These are phyloP conservation scores for Smutsia temminckii DNA, from an alignment of 2,797 vertebrate species.

Conservation along the genomic window DNA sequence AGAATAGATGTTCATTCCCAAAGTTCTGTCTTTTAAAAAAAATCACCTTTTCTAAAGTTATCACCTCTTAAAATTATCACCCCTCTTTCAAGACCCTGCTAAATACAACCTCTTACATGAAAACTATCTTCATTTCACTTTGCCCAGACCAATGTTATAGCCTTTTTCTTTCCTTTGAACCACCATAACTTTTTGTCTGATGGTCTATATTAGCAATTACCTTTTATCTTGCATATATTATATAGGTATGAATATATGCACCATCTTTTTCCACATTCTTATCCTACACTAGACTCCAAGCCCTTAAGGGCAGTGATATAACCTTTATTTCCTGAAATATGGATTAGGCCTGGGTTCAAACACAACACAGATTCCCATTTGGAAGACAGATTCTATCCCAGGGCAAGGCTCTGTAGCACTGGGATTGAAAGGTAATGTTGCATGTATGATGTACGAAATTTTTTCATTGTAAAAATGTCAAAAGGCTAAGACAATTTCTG, in stretches of 20 bases:
- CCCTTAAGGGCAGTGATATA: background rate
- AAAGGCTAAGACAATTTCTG: background rate
- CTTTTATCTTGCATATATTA: background rate
- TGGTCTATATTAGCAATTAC: background rate
- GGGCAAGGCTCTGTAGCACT: background rate
- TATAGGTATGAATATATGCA: background rate
- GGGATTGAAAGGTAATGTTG: conserved; percentile 7
- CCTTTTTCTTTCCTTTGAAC: background rate
- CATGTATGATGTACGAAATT: background rate
- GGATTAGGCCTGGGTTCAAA: background rate
- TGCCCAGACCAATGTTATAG: background rate
- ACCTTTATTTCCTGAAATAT: background rate
- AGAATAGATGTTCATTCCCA: background rate
- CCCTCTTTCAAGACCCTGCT: background rate
- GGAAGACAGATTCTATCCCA: background rate
- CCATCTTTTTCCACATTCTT: background rate
- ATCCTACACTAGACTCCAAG: background rate
- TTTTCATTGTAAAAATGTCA: conserved; percentile 17
- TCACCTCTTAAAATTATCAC: conserved; percentile 15
- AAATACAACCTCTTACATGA: background rate
- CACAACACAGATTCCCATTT: background rate
- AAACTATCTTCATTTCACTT: background rate
- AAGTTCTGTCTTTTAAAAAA: background rate
- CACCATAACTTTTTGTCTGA: background rate
- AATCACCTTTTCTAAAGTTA: no score